Conservation (phyloP, 2,888 invertebrate species). For the Psococerastis gibbosa region DNA sequence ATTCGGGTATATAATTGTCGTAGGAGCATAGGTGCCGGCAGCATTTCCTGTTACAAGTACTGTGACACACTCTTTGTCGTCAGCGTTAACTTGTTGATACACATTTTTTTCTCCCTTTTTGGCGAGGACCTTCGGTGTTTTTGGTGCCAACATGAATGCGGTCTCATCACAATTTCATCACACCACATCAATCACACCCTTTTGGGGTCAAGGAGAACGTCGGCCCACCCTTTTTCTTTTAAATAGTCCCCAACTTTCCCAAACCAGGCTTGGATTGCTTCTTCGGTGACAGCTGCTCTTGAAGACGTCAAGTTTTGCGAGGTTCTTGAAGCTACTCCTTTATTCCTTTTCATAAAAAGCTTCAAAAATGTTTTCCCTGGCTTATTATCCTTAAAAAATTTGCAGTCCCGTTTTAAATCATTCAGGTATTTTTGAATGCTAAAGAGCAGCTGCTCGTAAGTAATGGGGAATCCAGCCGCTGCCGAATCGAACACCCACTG, state of each 20-base stretch:
- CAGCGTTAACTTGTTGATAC: conserved; percentile 17
- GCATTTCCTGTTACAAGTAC: conserved; percentile 21
- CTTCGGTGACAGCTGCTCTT: conserved; percentile 19
- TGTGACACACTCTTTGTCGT: conserved; percentile 19
- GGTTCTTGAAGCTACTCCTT: conserved; percentile 16
- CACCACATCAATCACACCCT: too few relatives aligned
- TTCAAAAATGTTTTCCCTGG: too few relatives aligned
- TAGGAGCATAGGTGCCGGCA: conserved; percentile 19
- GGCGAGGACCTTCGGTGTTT: conserved; percentile 19
- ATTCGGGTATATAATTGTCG: conserved; percentile 21
- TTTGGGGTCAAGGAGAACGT: conserved; percentile 16
- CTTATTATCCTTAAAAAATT: too few relatives aligned
- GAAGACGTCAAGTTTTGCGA: conserved; percentile 19
- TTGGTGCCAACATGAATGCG: conserved; percentile 17
- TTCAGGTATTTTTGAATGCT: too few relatives aligned
- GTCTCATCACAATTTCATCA: conserved; percentile 21
- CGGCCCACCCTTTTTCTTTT: background rate
- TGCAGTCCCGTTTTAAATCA: too few relatives aligned
- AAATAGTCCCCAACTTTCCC: conserved; percentile 15
- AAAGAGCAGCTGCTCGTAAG: too few relatives aligned
- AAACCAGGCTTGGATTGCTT: conserved; percentile 19
- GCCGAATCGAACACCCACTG: too few relatives aligned
- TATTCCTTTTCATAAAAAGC: too few relatives aligned
- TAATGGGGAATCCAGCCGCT: too few relatives aligned
- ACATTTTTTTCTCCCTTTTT: conserved; percentile 19